Evolutionary conservation across 2,113 vertebrate genomes (phyloP), one percentile per base, ranked within the genome.

Genomic region (Synodontis membranacea): DNA sequence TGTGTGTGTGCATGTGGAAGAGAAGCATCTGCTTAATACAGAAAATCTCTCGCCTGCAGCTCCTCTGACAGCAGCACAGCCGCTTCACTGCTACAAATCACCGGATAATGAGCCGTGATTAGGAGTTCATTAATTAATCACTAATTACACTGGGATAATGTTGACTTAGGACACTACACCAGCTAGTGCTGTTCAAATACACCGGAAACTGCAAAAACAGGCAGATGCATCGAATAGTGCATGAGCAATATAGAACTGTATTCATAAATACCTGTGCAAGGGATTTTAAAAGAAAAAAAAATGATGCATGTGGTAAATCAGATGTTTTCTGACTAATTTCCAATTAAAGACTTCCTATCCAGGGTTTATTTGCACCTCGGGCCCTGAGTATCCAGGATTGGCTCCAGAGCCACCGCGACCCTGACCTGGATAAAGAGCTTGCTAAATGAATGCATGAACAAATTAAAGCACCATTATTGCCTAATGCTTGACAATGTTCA

Each of bases 91-190:
- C 86, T 75, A 82, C 85, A 82, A 86, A 82, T 86, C 85, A 82
- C 79, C 31, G 68, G 68, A 83, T 86, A 86, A 86, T 76, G 86
- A 86, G 86, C 80, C 39, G 54, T 83, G 68, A 86, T 86, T 82
- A 82, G 80, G 80, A 86, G 86, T 86, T 82, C 80, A 82, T 86
- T 86, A 86, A 86, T 86, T 82, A 86, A 86, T 86, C 86, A 82
- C 86, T 86, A 86, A 86, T 86, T 82, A 82, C 66, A 12, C 70
- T 75, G 54, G 80, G 70, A 86, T 83, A 86, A 86, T 82, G 64
- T 83, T 88, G 66, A 86, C 64, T 87, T 72, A 58, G 66, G 88
- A 74, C 56, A 86, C 42, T 75, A 74, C 34, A 21, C 74, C 56
- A 82, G 80, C 44, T 37, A 82, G 44, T 60, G 66, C 54, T 76